Base-by-base conservation (phyloP, 2,888 invertebrate species). In the Dasypogon diadema region DNA sequence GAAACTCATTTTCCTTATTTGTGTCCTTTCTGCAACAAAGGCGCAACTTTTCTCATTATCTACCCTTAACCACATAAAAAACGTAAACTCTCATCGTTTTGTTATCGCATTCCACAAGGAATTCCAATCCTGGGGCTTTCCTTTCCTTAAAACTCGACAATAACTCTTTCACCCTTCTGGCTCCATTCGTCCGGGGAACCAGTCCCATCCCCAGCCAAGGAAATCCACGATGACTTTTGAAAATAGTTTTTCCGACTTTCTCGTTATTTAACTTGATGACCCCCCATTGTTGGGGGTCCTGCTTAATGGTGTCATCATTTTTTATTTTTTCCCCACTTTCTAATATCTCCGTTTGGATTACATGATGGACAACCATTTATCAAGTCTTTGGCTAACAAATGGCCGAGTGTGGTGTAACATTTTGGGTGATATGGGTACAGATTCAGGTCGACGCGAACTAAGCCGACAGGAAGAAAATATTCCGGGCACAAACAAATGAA, bases 351-450 rank as follows among this genome's bases (percentile, higher is more conserved):
- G 16, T 30, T 12, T 54, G 70, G 70, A 70, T 70, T 51, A 70
- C 70, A 70, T 54, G 70, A 70, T 70, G 70, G 70, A 21, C 54
- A 14, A 12, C 34, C 54, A 70, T 70, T 70, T 70, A 70, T 70
- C 70, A 70, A 70, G 70, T 70, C 54, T 70, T 70, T n/a, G 54
- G 70, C 30, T 70, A 70, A 70, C 70, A 70, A 70, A 70, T 70
- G 70, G 34, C 54, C 16, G 10, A 34, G 54, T 3, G 26, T 56
- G 14, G 26, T 24, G 18, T 6, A 0, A 51, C 5, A 48, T 22
- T 42, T 22, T 21, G 63, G 37, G 30, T 22, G 63, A 37, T 63
- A 34, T n/a, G 34, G 37, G 63, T 37, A n/a, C n/a, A 34, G 24
- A 34, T 60, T 34, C 16, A 14, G 18, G 60, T 60, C 6, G 30